These are phyloP conservation scores for Gila orcuttii DNA, from an alignment of 2,113 vertebrate species.

Conservation along the genomic window DNA sequence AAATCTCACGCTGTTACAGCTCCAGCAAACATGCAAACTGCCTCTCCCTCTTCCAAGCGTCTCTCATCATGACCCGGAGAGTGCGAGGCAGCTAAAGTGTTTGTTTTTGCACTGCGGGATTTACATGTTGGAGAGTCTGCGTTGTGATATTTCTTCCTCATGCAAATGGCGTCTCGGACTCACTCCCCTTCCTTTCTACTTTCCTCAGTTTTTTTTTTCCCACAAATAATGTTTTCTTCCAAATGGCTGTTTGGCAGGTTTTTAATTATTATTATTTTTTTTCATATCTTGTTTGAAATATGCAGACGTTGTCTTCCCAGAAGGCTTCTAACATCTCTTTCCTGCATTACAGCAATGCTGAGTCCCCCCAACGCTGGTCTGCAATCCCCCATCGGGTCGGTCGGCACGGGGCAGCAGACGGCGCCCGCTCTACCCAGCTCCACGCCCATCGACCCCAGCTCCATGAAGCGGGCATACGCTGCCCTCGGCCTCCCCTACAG, in stretches of 20 bases:
- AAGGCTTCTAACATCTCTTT: background rate
- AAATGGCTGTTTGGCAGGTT: slow-evolving; percentile 9
- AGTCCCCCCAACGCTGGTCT: slow-evolving; percentile 87
- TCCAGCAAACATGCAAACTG: slow-evolving; percentile 78
- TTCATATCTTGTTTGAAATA: slow-evolving; percentile 4
- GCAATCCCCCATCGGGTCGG: slow-evolving; percentile 86
- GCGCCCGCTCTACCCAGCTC: slow-evolving; percentile 87
- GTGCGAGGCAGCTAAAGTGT: slow-evolving; percentile 39
- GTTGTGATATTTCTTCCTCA: background rate
- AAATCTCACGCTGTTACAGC: slow-evolving; percentile 40
- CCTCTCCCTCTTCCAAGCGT: slow-evolving; percentile 40
- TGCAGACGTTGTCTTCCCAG: no score
- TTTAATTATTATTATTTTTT: background rate
- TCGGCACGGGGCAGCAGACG: slow-evolving; percentile 86
- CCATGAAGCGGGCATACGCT: slow-evolving; percentile 97
- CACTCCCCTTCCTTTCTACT: background rate
- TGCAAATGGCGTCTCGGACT: slow-evolving; percentile 20
- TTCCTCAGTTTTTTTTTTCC: background rate
- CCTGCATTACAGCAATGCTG: slow-evolving; percentile 83
- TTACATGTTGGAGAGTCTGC: slow-evolving; percentile 55
- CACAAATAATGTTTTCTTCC: background rate
- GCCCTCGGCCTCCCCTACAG: slow-evolving; percentile 96
- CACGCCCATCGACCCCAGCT: slow-evolving; percentile 96
- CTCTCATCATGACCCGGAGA: slow-evolving; percentile 48
- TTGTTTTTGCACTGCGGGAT: slow-evolving; percentile 45